Evolutionary conservation across 2,113 vertebrate genomes (phyloP).

Genomic region (Poeciliopsis prolifica): DNA sequence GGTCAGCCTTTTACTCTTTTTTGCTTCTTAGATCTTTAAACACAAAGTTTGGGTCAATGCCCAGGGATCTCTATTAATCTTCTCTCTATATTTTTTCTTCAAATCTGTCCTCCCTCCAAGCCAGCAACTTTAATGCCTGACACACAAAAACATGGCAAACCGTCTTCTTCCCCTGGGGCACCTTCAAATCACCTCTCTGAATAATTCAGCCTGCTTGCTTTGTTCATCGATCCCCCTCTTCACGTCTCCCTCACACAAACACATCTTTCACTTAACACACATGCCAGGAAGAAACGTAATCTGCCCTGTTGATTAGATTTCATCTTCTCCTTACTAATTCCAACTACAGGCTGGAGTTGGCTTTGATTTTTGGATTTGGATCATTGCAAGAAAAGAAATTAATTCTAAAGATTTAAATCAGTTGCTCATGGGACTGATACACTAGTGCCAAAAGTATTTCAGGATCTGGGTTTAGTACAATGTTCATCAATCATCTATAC

Average conservation of each 20-base stretch:
- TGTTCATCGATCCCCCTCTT: constrained; percentile 64
- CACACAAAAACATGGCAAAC: constrained; percentile 27
- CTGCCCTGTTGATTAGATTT: constrained; percentile 51
- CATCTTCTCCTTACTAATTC: constrained; percentile 8
- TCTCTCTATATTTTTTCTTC: constrained; percentile 42
- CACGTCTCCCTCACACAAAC: constrained; percentile 43
- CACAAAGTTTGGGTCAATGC: constrained; percentile 41
- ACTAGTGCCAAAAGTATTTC: no score
- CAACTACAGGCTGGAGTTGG: neutral
- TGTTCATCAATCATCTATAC: no score
- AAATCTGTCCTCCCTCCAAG: constrained; percentile 24
- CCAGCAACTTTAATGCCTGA: constrained; percentile 14
- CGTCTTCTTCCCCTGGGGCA: constrained; percentile 35
- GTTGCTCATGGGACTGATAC: no score
- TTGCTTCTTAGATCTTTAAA: constrained; percentile 29
- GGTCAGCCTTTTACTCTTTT: constrained; percentile 30
- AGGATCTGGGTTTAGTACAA: no score
- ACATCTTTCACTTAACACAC: constrained; percentile 58
- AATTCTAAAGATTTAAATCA: neutral
- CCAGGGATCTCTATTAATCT: constrained; percentile 28
- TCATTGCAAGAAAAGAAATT: neutral
- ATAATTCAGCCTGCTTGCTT: constrained; percentile 69
- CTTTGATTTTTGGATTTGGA: neutral
- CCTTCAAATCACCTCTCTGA: constrained; percentile 55
- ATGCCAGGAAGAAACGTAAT: constrained; percentile 17